Conservation (phyloP, 37 sponge, comb jelly and placozoan genomes). For the Tethya wilhelma region DNA sequence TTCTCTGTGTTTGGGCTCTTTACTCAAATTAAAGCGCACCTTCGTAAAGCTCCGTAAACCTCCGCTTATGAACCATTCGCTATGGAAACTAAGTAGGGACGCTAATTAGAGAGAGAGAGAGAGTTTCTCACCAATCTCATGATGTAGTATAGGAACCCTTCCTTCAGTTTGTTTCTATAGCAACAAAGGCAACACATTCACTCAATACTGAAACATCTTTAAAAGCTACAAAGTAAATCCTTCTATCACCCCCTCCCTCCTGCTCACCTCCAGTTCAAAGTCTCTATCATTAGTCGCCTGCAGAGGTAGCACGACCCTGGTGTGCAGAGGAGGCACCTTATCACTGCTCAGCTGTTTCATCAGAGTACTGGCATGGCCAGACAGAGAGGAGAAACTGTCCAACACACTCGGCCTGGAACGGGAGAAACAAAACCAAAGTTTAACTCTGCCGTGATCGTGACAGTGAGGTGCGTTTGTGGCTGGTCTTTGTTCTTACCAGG, state of each 20-base stretch:
- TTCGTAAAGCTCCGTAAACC: too few species aligned
- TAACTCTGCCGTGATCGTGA: too few species aligned
- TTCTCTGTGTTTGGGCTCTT: too few species aligned
- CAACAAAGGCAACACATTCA: not conserved
- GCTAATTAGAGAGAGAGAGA: not conserved
- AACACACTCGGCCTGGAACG: conserved; percentile 75
- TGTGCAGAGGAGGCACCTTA: conserved; percentile 69
- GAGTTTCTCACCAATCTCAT: conserved; percentile 72
- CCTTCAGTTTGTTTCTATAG: conserved; percentile 79
- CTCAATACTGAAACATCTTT: not conserved
- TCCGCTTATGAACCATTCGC: too few species aligned
- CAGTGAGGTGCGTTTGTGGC: too few species aligned
- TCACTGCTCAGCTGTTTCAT: conserved; percentile 77
- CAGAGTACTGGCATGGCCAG: conserved; percentile 70
- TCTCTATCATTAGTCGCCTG: conserved; percentile 66
- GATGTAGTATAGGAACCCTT: conserved; percentile 74
- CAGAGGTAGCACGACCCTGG: conserved; percentile 63
- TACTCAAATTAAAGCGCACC: too few species aligned
- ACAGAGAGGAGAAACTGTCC: conserved; percentile 76
- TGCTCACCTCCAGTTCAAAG: conserved; percentile 80
- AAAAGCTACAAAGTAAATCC: too few species aligned
- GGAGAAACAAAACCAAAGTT: too few species aligned
- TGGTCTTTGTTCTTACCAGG: conserved; percentile 37
- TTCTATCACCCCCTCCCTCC: too few species aligned
- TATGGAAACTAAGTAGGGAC: too few species aligned